Evolutionary conservation across 2,888 invertebrate species (phyloP).

Genomic region (Neria commutata): DNA sequence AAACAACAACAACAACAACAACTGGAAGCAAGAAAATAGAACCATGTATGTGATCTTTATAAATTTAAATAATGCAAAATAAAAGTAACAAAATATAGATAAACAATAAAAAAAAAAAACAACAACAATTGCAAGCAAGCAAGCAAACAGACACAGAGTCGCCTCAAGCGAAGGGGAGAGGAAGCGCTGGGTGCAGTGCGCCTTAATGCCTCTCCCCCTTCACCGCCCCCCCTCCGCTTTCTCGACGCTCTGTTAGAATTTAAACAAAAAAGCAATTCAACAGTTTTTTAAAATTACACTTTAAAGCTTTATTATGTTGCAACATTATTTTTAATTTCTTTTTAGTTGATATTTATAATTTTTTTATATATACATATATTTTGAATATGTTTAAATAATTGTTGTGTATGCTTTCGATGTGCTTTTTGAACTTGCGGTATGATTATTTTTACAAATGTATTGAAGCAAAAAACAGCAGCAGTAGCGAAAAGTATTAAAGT

Average conservation of each 20-base stretch:
- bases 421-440: too few relatives aligned
- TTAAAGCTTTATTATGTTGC: too few relatives aligned
- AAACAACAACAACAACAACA: conserved; percentile 14
- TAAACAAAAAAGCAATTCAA: conserved; percentile 21
- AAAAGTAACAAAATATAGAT: conserved; percentile 21
- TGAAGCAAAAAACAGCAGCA: conserved; percentile 27
- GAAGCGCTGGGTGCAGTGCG: neutral
- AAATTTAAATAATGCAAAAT: conserved; percentile 44
- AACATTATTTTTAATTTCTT: too few relatives aligned
- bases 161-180: neutral
- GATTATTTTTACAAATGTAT: conserved; percentile 26
- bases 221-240: too few relatives aligned
- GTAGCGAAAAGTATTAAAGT: too few relatives aligned
- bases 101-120: conserved; percentile 28
- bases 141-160: conserved; percentile 16
- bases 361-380: neutral
- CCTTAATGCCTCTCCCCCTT: too few relatives aligned
- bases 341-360: conserved; percentile 5
- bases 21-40: conserved; percentile 41
- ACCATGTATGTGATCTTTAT: conserved; percentile 61
- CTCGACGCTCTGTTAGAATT: conserved; percentile 5
- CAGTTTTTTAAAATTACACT: conserved; percentile 22
- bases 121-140: conserved; percentile 26
- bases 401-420: too few relatives aligned
- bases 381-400: too few relatives aligned